Conservation (phyloP, 2,113 vertebrate genomes). For the Chaetops frenatus region DNA sequence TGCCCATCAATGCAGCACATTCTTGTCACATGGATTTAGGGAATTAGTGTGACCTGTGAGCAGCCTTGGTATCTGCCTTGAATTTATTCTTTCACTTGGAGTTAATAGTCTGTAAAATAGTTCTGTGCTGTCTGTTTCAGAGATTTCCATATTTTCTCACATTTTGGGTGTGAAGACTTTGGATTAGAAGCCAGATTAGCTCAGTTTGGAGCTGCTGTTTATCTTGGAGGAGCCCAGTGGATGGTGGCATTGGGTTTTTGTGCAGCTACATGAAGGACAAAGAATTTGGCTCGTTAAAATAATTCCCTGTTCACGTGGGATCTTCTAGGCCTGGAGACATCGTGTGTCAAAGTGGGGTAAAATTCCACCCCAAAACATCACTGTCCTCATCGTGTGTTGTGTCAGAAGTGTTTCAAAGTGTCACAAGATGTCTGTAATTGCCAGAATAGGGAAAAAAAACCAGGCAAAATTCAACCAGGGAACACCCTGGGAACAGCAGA, state of each 20-base stretch:
- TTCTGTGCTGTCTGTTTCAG: neutral
- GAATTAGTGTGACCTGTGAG: neutral
- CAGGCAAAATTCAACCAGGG: neutral
- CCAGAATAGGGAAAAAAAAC: neutral
- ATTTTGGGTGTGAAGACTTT: neutral
- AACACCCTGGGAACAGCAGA: neutral
- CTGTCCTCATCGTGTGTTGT: neutral
- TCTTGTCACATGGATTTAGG: neutral
- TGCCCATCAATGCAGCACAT: neutral
- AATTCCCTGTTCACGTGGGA: neutral
- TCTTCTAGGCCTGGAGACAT: neutral
- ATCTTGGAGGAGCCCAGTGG: neutral
- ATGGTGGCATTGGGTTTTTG: neutral
- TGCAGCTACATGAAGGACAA: neutral
- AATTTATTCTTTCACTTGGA: neutral
- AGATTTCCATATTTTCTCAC: neutral
- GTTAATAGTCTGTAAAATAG: neutral
- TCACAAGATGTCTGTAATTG: rapidly evolving
- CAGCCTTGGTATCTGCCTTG: neutral
- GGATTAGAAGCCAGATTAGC: neutral
- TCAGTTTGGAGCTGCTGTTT: neutral
- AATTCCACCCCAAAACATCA: neutral
- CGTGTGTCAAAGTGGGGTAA: rapidly evolving
- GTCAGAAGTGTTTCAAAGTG: neutral
- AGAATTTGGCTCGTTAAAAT: neutral